Evolutionary conservation across 2,113 vertebrate genomes (phyloP), one percentile per base, ranked within the genome.

Genomic region (Oreotrochilus melanogaster): DNA sequence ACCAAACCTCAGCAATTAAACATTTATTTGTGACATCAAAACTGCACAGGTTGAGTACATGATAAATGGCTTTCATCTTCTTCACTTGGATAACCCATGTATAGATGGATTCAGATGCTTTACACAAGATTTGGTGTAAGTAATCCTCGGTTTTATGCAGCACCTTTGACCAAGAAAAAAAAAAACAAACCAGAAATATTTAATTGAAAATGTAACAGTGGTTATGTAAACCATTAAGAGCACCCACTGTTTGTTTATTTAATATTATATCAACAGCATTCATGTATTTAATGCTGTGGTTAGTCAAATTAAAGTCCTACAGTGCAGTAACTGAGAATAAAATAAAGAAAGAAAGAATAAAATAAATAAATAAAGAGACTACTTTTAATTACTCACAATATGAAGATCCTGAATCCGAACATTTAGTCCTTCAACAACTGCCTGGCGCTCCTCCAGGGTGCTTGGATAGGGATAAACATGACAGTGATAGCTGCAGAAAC

Each of bases 11-110:
- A 1, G 99, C 99, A 2, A 99, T 99, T 65, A 99, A 98, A 97
- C 99, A 99, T 96, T 99, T 99, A 97, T 99, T 99, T 27, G 99
- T 99, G 67, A 99, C 99, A 27, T 99, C 99, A 10, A 99, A 99
- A 96, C 99, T 99, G 95, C 99, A 99, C 94, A 99, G 97, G 97
- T 99, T 99, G 53, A 99, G 98, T 73, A 99, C 98, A 24, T 99
- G 99, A 93, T 99, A 99, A 89, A 99, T 99, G 93, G 99, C 99
- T 94, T 99, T 99, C 99, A 99, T 99, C 96, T 99, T 99, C 97
- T 99, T 99, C 93, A 99, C 99, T 79, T 99, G 99, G 73, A 99
- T 93, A 50, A 98, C 98, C 96, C 99, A 99, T 2, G 97, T 98
- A 74, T 98, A 99, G 78, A 99, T 97, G 0, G 99, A 99, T 85